Conservation (phyloP, 2,888 invertebrate genomes). For the Lasioglossum leucozonium region DNA sequence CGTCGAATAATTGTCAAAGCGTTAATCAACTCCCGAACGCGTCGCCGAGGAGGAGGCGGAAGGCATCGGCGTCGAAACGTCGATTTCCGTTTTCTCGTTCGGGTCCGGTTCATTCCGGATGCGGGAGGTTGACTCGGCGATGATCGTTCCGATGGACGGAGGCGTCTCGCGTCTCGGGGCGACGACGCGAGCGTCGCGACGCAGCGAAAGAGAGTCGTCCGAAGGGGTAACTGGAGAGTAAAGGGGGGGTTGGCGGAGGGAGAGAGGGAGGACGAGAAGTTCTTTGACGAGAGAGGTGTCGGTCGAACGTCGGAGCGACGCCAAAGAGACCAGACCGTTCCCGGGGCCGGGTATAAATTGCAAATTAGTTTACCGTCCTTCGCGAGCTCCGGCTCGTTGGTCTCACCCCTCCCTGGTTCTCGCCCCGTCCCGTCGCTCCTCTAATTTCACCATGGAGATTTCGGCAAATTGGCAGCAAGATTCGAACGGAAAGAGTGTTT, state of each 20-base stretch:
- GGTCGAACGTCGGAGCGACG: constrained; percentile 33
- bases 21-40: background rate
- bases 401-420: constrained; percentile 58
- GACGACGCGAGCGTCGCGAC: background rate
- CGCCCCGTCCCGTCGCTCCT: background rate
- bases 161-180: background rate
- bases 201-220: background rate
- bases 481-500: background rate
- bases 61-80: background rate
- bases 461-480: constrained; percentile 17
- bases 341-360: constrained; percentile 67
- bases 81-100: background rate
- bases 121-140: background rate
- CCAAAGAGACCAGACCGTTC: constrained; percentile 46
- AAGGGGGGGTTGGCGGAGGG: too few relatives aligned
- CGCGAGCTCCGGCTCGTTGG: constrained; percentile 62
- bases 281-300: constrained; percentile 50
- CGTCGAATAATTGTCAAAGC: constrained; percentile 1
- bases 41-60: background rate
- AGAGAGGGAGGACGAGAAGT: constrained; percentile 20
- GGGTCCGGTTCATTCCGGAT: background rate
- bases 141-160: constrained; percentile 10
- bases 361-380: constrained; percentile 72
- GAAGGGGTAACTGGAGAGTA: background rate
- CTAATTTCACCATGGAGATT: constrained; percentile 27